Conservation (phyloP, 2,797 vertebrate genomes). For the Buceros bicornis region DNA sequence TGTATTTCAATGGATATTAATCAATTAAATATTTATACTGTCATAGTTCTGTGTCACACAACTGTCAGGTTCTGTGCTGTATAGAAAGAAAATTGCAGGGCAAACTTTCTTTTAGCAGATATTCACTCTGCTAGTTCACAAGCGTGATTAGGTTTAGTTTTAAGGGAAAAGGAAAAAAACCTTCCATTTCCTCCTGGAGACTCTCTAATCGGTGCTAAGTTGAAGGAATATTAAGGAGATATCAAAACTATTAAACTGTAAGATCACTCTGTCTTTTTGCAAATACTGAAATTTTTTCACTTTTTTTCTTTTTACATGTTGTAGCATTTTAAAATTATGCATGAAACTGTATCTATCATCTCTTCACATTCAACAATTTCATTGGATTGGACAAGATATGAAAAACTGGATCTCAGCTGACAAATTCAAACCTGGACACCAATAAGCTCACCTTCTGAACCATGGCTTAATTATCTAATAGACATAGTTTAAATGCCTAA, state of each 20-base stretch:
- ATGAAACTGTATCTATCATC: not conserved
- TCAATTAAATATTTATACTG: constrained; percentile 19
- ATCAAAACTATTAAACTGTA: not conserved
- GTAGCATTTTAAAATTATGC: not conserved
- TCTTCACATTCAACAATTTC: not conserved
- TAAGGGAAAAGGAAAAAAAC: not conserved
- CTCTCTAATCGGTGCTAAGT: not conserved
- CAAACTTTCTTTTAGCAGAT: not conserved
- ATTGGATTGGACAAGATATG: not conserved
- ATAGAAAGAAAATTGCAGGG: not conserved
- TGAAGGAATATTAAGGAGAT: not conserved
- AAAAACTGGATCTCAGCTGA: not conserved
- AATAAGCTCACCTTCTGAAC: not conserved
- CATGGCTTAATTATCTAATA: not conserved
- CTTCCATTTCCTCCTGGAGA: not conserved
- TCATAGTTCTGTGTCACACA: not conserved
- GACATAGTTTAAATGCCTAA: not conserved
- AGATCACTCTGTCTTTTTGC: not conserved
- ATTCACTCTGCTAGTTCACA: not conserved
- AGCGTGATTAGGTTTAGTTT: not conserved
- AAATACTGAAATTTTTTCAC: not conserved
- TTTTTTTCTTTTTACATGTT: not conserved
- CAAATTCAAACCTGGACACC: not conserved
- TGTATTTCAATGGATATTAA: not conserved
- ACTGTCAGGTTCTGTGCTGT: not conserved